Evolutionary conservation across 2,888 invertebrate genomes (phyloP).

Genomic region (Poecilobothrus nobilitatus): DNA sequence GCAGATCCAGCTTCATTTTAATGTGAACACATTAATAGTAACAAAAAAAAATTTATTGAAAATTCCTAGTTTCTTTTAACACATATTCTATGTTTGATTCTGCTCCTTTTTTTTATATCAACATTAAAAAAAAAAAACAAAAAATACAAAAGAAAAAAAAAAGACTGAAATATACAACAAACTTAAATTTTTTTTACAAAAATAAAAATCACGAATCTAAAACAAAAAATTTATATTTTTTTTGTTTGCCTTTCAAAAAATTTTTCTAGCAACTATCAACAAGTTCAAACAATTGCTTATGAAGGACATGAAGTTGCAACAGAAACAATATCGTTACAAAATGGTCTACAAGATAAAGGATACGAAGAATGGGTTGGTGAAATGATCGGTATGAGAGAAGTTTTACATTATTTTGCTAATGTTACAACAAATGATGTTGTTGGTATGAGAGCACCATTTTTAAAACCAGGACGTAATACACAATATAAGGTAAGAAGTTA

Average conservation of each 20-base stretch:
- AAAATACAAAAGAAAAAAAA: too few relatives aligned
- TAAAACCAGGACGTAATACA: constrained; percentile 86
- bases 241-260: constrained; percentile 15
- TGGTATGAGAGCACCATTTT: constrained; percentile 79
- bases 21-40: too few relatives aligned
- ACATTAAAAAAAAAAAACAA: too few relatives aligned
- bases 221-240: not conserved
- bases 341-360: constrained; percentile 78
- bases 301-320: constrained; percentile 77
- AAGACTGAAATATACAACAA: too few relatives aligned
- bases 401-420: constrained; percentile 72
- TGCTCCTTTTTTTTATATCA: too few relatives aligned
- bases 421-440: constrained; percentile 72
- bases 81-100: too few relatives aligned
- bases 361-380: constrained; percentile 91
- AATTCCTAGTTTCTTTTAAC: too few relatives aligned
- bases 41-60: too few relatives aligned
- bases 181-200: too few relatives aligned
- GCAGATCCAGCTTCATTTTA: too few relatives aligned
- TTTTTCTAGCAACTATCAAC: constrained; percentile 77
- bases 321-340: constrained; percentile 59
- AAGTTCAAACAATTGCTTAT: constrained; percentile 80
- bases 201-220: too few relatives aligned
- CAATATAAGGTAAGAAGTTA: constrained; percentile 67
- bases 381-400: constrained; percentile 89